Evolutionary conservation across 2,888 invertebrate species (phyloP).

Genomic region (Sarcophaga variegata): DNA sequence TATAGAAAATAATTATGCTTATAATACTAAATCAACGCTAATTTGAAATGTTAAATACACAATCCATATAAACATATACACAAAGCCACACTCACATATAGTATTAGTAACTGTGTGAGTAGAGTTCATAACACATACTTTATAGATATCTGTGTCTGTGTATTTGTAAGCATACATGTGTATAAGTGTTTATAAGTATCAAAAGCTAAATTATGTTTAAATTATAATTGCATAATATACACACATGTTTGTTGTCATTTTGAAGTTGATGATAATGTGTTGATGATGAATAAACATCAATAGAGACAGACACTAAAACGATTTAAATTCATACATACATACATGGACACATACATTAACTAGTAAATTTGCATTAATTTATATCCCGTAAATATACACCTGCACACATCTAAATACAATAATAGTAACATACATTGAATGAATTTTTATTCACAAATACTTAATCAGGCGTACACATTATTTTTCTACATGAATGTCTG

Average conservation of each 20-base stretch:
- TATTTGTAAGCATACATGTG: background rate
- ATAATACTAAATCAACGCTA: slow-evolving; percentile 62
- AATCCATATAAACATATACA: too few species aligned
- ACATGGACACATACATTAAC: background rate
- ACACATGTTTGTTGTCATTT: slow-evolving; percentile 63
- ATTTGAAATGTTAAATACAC: slow-evolving; percentile 53
- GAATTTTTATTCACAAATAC: slow-evolving; percentile 24
- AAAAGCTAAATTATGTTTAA: slow-evolving; percentile 64
- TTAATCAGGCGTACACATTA: slow-evolving; percentile 49
- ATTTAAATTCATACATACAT: slow-evolving; percentile 2
- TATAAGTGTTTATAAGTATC: slow-evolving; percentile 28
- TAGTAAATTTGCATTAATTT: background rate
- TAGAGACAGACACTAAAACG: slow-evolving; percentile 1
- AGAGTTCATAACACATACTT: background rate
- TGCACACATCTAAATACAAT: background rate
- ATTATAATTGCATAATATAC: slow-evolving; percentile 68
- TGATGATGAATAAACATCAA: slow-evolving; percentile 69
- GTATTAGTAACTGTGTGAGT: background rate
- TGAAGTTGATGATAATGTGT: slow-evolving; percentile 67
- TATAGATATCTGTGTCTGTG: background rate
- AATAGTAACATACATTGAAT: background rate
- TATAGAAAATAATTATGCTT: slow-evolving; percentile 65
- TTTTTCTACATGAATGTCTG: background rate
- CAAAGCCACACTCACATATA: too few species aligned
- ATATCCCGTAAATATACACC: background rate